Percentiles rank a stretch among this genome's conserved stretches.
Conservation (phyloP, 2,113 vertebrate species). For the Ptilorrhoa leucosticta region DNA sequence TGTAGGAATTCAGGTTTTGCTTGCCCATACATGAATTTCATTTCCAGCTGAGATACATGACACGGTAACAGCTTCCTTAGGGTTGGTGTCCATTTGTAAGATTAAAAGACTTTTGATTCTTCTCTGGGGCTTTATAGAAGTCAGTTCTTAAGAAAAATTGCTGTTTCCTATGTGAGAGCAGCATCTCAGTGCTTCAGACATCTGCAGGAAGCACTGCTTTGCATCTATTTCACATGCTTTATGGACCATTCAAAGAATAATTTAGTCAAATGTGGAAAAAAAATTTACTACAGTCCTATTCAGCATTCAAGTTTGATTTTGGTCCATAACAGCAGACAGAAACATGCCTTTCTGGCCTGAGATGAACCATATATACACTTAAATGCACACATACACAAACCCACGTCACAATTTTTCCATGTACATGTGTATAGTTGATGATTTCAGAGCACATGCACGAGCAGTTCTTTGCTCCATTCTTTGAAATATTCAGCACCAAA, state of each 20-base stretch:
- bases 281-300: not conserved
- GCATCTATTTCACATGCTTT: not conserved
- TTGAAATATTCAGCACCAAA: not conserved
- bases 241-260: not conserved
- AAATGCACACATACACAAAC: not conserved
- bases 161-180: not conserved
- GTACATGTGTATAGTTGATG: not conserved
- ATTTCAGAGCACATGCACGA: not conserved
- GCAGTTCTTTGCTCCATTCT: not conserved
- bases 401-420: not conserved
- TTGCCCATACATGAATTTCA: not conserved
- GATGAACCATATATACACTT: not conserved
- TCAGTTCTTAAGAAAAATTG: not conserved
- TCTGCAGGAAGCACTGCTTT: not conserved
- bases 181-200: not conserved
- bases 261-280: not conserved
- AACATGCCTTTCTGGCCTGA: not conserved
- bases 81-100: not conserved
- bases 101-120: not conserved
- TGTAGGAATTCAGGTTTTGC: not conserved
- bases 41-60: not conserved
- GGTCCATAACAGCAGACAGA: not conserved
- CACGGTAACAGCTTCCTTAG: not conserved
- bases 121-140: not conserved
- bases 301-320: not conserved